Evolutionary conservation across 2,113 vertebrate genomes (phyloP).

Genomic region (Parotia lawesii): DNA sequence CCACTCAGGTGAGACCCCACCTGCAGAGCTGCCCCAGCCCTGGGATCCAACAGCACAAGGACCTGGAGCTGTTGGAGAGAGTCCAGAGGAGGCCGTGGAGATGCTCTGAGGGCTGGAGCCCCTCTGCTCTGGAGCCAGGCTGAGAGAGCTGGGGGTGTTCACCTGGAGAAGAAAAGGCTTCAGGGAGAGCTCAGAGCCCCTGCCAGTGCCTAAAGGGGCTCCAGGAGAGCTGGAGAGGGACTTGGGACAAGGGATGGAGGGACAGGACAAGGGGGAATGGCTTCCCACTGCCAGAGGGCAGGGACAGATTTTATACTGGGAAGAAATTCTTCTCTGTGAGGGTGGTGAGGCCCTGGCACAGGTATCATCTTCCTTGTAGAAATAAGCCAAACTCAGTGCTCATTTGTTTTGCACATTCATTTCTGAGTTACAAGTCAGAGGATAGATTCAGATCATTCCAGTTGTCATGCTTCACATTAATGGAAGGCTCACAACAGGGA

Average conservation of each 20-base stretch:
- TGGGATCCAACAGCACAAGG: not conserved
- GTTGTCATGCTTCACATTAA: not conserved
- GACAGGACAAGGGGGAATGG: not conserved
- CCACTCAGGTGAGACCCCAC: not conserved
- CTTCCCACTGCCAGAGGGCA: not conserved
- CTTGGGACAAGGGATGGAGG: rapidly evolving
- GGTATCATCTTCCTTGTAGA: not conserved
- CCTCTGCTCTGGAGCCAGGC: not conserved
- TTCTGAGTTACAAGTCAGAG: not conserved
- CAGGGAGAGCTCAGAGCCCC: not conserved
- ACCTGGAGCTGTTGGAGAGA: rapidly evolving
- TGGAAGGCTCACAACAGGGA: not conserved
- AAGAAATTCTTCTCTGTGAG: not conserved
- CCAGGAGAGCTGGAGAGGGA: not conserved
- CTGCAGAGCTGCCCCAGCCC: not conserved
- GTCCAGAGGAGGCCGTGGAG: not conserved
- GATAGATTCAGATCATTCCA: rapidly evolving
- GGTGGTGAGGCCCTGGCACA: not conserved
- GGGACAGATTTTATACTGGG: not conserved
- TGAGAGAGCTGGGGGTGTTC: not conserved
- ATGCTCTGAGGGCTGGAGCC: not conserved
- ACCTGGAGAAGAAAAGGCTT: not conserved
- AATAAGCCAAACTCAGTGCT: not conserved
- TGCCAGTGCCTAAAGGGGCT: not conserved
- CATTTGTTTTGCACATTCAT: not conserved